Base-by-base conservation (phyloP, 2,888 invertebrate genomes). In the Apamea anceps region DNA sequence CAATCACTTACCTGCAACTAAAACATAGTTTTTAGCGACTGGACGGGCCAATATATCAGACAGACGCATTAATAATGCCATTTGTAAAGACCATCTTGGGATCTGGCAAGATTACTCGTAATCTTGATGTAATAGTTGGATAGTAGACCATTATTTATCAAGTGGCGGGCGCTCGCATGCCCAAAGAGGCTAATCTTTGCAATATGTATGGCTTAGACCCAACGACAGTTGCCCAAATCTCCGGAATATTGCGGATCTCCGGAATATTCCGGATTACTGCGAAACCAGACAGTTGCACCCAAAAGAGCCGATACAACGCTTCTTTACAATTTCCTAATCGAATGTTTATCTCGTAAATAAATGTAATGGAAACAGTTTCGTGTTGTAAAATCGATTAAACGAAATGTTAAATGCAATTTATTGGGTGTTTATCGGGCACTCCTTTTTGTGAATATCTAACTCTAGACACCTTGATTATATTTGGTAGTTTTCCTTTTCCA, bases 391-490 rank as follows among this genome's bases (percentile, higher is more conserved):
- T 70, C 72, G 85, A 85, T 87, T 67, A 75, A 77, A 81, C 32
- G n/a, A 66, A 87, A 62, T 75, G 54, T 79, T 77, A 48, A 77
- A 77, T 80, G 81, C 76, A 87, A 85, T 87, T 81, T 81, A 85
- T 87, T 75, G 65, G 57, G 51, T 77, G 85, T 75, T 85, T 87
- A 87, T 85, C 88, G 48, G 75, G 63, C 85, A 81, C 82, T 73
- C 88, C 85, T 85, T 85, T 83, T 71, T 42, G 25, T 72, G 72
- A 87, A 77, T 85, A 72, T 72, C 79, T 79, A 60, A 76, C 70
- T 76, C 72, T 80, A 80, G 73, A 48, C 68, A 37, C 13, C 15
- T 63, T 66, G 85, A 87, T 85, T 80, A 77, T 62, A n/a, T 57
- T 67, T 15, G 15, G 80, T 79, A 79, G 42, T 86, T 87, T 85